These are phyloP conservation scores for Parauchenoglanis ngamensis DNA, from an alignment of 2,797 vertebrate genomes.

Conservation along the genomic window DNA sequence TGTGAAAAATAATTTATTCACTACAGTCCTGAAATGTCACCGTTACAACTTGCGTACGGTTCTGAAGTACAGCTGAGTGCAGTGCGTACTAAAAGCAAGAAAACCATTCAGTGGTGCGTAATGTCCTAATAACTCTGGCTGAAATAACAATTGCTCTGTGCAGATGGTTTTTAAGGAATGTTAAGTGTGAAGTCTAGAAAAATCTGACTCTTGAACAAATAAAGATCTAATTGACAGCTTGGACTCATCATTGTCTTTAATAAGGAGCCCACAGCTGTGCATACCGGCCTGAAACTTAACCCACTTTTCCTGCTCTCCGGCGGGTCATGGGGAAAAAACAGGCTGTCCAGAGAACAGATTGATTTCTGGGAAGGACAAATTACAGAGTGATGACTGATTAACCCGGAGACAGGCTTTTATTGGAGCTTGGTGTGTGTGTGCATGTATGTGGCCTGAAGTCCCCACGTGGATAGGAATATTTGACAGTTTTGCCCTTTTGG, in stretches of 20 bases:
- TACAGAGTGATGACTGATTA: slow-evolving; percentile 55
- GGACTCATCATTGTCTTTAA: neutral
- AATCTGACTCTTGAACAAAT: neutral
- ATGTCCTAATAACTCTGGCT: neutral
- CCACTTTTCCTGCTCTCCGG: slow-evolving; percentile 13
- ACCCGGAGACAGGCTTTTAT: slow-evolving; percentile 48
- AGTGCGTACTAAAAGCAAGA: neutral
- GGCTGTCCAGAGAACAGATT: slow-evolving; percentile 43
- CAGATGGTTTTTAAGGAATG: neutral
- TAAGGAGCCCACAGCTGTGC: neutral
- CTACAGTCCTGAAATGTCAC: neutral
- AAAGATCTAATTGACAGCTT: slow-evolving; percentile 1
- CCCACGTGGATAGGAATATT: neutral
- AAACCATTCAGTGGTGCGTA: neutral
- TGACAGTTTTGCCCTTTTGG: too few species aligned
- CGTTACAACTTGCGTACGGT: too few species aligned
- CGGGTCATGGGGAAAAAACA: slow-evolving; percentile 37
- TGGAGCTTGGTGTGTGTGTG: slow-evolving; percentile 25
- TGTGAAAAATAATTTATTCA: neutral
- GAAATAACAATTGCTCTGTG: neutral
- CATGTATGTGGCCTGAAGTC: slow-evolving; percentile 5
- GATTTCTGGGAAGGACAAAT: slow-evolving; percentile 57
- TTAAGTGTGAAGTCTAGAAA: neutral
- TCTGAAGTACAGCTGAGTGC: too few species aligned
- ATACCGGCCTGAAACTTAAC: slow-evolving; percentile 39